Conservation (phyloP, 2,888 invertebrate genomes). For the Cremastobaeus sp. region DNA sequence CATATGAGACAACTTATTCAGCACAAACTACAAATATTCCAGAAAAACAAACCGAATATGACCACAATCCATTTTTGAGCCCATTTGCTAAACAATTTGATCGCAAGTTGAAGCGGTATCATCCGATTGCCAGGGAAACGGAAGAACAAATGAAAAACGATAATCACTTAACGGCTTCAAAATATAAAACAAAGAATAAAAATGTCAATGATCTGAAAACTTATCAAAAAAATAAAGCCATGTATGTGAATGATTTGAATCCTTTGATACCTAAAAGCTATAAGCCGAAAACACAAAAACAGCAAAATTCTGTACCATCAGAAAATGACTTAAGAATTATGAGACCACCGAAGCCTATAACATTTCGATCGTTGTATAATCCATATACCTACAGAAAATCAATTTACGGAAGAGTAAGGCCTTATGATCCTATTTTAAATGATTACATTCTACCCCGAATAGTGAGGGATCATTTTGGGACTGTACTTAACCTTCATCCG, state of each 20-base stretch:
- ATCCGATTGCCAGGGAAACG: conserved; percentile 28
- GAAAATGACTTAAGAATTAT: conserved; percentile 25
- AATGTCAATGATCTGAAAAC: conserved; percentile 8
- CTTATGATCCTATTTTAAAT: conserved; percentile 44
- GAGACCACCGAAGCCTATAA: conserved; percentile 36
- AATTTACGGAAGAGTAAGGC: neutral
- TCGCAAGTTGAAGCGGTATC: conserved; percentile 42
- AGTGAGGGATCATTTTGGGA: conserved; percentile 23
- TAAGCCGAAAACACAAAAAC: conserved; percentile 18
- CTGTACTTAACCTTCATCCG: conserved; percentile 10
- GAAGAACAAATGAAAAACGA: conserved; percentile 12
- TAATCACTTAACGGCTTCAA: conserved; percentile 18
- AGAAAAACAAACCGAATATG: conserved; percentile 34
- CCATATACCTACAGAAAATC: too few species aligned
- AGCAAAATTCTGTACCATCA: conserved; percentile 15
- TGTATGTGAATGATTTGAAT: too few species aligned
- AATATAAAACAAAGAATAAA: conserved; percentile 20
- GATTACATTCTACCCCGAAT: conserved; percentile 32
- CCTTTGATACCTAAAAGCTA: conserved; percentile 11
- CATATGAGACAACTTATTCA: conserved; percentile 5
- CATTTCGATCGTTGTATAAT: too few species aligned
- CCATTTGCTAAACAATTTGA: conserved; percentile 50
- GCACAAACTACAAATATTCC: conserved; percentile 22
- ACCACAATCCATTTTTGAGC: conserved; percentile 59
- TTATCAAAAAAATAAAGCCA: conserved; percentile 1